Evolutionary conservation across 1,140 invertebrate genomes (phyloP), one percentile per base, ranked within the genome.

Genomic region (Panagrolaimus sp.): DNA sequence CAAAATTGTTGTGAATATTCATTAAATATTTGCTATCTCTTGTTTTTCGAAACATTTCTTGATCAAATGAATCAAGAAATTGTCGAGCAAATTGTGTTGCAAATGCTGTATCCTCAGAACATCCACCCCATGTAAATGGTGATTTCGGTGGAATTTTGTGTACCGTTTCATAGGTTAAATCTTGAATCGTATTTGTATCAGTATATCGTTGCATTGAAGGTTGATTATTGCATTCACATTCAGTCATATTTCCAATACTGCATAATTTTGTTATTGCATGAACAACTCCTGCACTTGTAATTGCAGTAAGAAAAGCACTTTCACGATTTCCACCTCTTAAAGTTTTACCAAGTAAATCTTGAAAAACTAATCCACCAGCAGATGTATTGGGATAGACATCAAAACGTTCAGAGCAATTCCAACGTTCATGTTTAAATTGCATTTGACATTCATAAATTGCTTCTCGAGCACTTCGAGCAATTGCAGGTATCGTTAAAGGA

Each of bases 1-100:
- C 88, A 81, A 88, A 87, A 77, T 88, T 88, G 78, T 89, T 89
- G 79, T 89, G 88, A 3, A 88, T 82, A 82, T 88, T 88, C 86
- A 88, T 88, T 67, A 87, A 79, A 69, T 84, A 85, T 43, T 85
- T 77, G 13, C 86, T 20, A 48, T 81, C 73, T 69, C 84, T 82
- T 64, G 84, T 82, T 42, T 83, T 65, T 70, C 66, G 47, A 61
- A 76, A 76, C 48, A 70, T 63, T 61, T 70, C 46, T 44, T 65
- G 31, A 31, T 76, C 74, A 64, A 65, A 75, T 46, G 87, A 87
- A 80, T 89, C 88, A 2, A 88, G 87, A 76, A 89, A 89, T 57
- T 84, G 84, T 70, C 86, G 80, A 64, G 87, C 85, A 76, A 88
- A 88, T 74, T 85, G 83, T 4, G 88, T 78, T 9, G 88, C 88